phyloP scores from a whole-genome alignment of 2,888 invertebrate species.

The Leucania comma region DNA sequence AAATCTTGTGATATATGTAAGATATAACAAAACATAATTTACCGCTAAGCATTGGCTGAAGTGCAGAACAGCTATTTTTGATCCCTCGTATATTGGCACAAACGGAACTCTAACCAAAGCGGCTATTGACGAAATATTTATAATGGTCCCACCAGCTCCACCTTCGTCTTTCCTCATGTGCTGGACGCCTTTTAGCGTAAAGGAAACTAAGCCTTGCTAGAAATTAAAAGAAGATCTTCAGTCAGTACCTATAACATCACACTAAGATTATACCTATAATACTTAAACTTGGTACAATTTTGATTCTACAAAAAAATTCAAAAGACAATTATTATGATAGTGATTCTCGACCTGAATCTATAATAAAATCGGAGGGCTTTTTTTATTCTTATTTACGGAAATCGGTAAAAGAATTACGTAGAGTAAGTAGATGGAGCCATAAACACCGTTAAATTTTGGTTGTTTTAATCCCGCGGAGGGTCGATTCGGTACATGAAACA shows the following conservation, averaged over 20 bases:
- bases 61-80: slow-evolving; percentile 62
- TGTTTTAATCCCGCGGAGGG: too few relatives aligned
- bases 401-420: too few relatives aligned
- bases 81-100: slow-evolving; percentile 71
- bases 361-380: too few relatives aligned
- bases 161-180: slow-evolving; percentile 74
- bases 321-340: too few relatives aligned
- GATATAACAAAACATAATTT: not conserved
- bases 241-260: not conserved
- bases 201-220: slow-evolving; percentile 85
- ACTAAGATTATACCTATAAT: too few relatives aligned
- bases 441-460: too few relatives aligned
- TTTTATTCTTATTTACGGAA: too few relatives aligned
- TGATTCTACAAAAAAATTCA: too few relatives aligned
- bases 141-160: slow-evolving; percentile 73
- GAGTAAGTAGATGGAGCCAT: too few relatives aligned
- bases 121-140: slow-evolving; percentile 73
- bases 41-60: slow-evolving; percentile 42
- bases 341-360: not conserved
- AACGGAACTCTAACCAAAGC: slow-evolving; percentile 58
- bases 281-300: too few relatives aligned
- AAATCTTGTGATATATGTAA: too few relatives aligned
- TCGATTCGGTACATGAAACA: too few relatives aligned
- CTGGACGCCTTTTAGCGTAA: slow-evolving; percentile 75
- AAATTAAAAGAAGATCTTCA: slow-evolving; percentile 43